These are phyloP conservation scores for Nymphalis urticae DNA, from an alignment of 2,888 invertebrate genomes.

Conservation along the genomic window DNA sequence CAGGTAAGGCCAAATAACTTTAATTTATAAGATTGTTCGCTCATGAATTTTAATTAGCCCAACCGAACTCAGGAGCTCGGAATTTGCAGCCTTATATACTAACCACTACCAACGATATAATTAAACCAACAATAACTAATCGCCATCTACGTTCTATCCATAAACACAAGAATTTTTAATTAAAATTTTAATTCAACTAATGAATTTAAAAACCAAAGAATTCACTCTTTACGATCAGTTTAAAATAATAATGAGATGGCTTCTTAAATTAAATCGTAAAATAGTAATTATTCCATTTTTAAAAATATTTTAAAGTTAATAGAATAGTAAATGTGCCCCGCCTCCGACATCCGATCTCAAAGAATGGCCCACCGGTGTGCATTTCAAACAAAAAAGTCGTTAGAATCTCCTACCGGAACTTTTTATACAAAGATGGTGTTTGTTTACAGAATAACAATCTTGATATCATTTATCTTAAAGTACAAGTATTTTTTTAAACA, in stretches of 20 bases:
- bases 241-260: slow-evolving; percentile 15
- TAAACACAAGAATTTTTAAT: too few relatives aligned
- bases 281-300: slow-evolving; percentile 7
- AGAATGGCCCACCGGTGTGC: slow-evolving; percentile 1
- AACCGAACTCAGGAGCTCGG: too few relatives aligned
- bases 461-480: neutral
- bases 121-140: too few relatives aligned
- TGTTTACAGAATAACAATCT: slow-evolving; percentile 6
- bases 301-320: neutral
- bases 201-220: too few relatives aligned
- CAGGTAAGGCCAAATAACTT: too few relatives aligned
- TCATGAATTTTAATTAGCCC: too few relatives aligned
- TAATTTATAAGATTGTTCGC: too few relatives aligned
- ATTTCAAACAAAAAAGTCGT: neutral
- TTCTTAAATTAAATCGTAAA: slow-evolving; percentile 5
- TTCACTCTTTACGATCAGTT: too few relatives aligned
- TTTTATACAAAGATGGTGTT: neutral
- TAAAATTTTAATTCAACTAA: too few relatives aligned
- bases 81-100: too few relatives aligned
- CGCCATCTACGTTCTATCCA: too few relatives aligned
- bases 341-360: slow-evolving; percentile 1
- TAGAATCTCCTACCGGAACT: neutral
- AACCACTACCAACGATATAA: too few relatives aligned
- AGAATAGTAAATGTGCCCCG: neutral
- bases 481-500: neutral